A percentile compares a stretch with the other conserved stretches of the same genome.
These are phyloP conservation scores for Ia io DNA, from an alignment of 2,113 vertebrate genomes.

Conservation along the genomic window DNA sequence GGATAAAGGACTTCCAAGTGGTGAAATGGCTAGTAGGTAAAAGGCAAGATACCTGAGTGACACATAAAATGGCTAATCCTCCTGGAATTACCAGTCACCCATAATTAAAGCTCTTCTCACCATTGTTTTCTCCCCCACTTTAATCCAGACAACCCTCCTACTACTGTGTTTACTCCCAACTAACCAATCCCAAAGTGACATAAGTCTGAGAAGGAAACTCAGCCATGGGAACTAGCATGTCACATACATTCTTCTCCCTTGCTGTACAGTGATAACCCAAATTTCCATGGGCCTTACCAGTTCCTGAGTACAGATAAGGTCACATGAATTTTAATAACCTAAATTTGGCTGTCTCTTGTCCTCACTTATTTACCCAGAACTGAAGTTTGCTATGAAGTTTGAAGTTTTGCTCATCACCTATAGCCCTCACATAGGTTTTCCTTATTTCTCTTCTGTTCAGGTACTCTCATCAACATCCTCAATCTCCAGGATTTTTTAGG, in stretches of 20 bases:
- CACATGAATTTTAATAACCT: neutral
- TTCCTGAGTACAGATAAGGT: neutral
- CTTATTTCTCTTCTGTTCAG: neutral
- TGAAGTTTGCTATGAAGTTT: neutral
- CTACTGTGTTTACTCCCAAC: neutral
- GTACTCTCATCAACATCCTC: neutral
- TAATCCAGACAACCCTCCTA: constrained; percentile 24
- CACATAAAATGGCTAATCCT: neutral
- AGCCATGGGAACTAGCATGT: neutral
- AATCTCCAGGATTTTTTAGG: no score
- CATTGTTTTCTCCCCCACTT: neutral
- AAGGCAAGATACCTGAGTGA: neutral
- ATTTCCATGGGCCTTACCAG: neutral
- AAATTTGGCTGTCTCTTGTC: neutral
- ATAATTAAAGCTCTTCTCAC: constrained; percentile 40
- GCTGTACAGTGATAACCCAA: neutral
- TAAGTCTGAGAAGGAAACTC: neutral
- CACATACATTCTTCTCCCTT: neutral
- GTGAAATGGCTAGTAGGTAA: neutral
- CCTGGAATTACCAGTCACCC: neutral
- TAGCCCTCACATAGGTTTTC: no score
- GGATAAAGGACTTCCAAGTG: neutral
- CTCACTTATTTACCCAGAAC: neutral
- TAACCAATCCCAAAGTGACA: neutral
- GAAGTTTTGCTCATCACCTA: neutral